Base-by-base conservation (phyloP, 1,140 invertebrate species). In the Pseudomyrmex dendroicus region DNA sequence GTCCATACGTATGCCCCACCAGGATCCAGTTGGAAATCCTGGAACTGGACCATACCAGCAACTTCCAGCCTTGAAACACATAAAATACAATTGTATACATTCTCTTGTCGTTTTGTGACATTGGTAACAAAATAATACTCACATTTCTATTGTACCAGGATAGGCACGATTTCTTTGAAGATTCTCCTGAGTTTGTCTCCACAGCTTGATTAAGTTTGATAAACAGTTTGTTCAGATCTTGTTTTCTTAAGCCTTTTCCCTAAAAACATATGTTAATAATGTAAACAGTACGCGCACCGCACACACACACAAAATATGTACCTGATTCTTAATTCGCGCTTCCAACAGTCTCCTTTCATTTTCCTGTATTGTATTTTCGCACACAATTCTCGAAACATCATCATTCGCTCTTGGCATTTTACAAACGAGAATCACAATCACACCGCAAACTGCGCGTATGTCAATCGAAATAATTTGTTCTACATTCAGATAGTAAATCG, bases 1-100 rank as follows among this genome's bases (percentile, higher is more conserved):
- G 56, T 94, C 93, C 88, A 94, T 92, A 25, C 93, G 91, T 35
- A 94, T 92, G 17, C 93, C 93, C 93, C 94, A 94, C 94, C 94
- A 94, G 1, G 89, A 91, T 35, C 93, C 93, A 7, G 91, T 73
- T 66, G 89, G 87, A 83, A 90, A 92, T 46, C 82, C 86, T 7
- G 74, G n/a, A 13, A 94, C 73, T 5, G 90, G 89, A 7, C 94
- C 94, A 73, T 94, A 94, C n/a, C 76, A 84, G 22, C 89, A 83
- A 52, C 84, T 88, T 70, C 52, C 48, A 20, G 72, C 74, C 91
- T 93, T 86, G 46, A 82, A 67, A 82, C 3, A 73, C 44, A 85
- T 20, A 1, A 63, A 82, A 80, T 73, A 13, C 5, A 35, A 80
- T 50, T n/a, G 0, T n/a, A 85, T 62, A n/a, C 12, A 77, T 22